A percentile compares a stretch with the other conserved stretches of the same genome.
These are phyloP conservation scores for Macquaria australasica DNA, from an alignment of 2,113 vertebrate genomes.

Conservation along the genomic window DNA sequence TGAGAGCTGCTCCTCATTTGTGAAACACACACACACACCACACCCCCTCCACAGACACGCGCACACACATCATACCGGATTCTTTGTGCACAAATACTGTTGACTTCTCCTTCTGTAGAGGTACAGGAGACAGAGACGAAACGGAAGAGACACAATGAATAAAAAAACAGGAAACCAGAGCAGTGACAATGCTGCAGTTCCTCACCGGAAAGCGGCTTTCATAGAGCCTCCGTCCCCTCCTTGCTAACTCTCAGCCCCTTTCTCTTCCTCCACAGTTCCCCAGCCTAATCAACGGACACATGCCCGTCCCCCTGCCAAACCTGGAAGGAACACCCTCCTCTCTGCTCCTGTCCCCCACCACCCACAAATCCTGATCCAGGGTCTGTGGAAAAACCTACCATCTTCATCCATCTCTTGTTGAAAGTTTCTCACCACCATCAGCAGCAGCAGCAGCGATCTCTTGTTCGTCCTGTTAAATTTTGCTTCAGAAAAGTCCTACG, in stretches of 20 bases:
- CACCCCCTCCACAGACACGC: neutral
- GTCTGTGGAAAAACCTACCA: slow-evolving; percentile 35
- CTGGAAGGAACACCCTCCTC: slow-evolving; percentile 94
- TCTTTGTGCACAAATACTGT: slow-evolving; percentile 61
- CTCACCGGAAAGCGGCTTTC: slow-evolving; percentile 76
- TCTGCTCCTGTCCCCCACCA: slow-evolving; percentile 89
- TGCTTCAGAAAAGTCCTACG: slow-evolving; percentile 44
- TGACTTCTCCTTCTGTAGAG: slow-evolving; percentile 52
- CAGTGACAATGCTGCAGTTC: slow-evolving; percentile 82
- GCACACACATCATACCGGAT: slow-evolving; percentile 20
- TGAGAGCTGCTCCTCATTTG: slow-evolving; percentile 78
- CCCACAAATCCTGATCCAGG: slow-evolving; percentile 92
- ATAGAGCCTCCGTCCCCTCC: slow-evolving; percentile 57
- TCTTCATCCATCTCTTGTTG: slow-evolving; percentile 31
- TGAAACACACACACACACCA: slow-evolving; percentile 47
- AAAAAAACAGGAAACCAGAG: slow-evolving; percentile 75
- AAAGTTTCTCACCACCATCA: slow-evolving; percentile 20
- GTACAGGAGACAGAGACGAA: slow-evolving; percentile 57
- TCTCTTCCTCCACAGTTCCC: slow-evolving; percentile 90
- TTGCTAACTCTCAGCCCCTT: slow-evolving; percentile 70
- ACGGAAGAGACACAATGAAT: slow-evolving; percentile 74
- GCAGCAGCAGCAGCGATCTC: slow-evolving; percentile 15
- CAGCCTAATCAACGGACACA: slow-evolving; percentile 93
- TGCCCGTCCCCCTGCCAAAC: slow-evolving; percentile 91
- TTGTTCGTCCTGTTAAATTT: slow-evolving; percentile 36